Conservation (phyloP, 2,888 invertebrate genomes). For the Ochropleura plecta region DNA sequence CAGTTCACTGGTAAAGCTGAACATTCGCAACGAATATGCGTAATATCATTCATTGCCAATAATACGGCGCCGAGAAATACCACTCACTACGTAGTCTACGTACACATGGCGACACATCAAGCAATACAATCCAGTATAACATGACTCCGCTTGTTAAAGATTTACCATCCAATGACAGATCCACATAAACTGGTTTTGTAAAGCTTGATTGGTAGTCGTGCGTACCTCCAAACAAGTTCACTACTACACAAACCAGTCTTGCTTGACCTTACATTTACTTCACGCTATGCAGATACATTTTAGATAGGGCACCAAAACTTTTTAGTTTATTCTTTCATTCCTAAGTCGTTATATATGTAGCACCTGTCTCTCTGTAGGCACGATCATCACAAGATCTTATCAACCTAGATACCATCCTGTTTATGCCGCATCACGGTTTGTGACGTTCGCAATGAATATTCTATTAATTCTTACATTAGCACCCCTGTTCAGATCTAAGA, state of each 20-base stretch:
- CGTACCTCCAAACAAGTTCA: conserved; percentile 41
- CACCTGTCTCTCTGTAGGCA: conserved; percentile 66
- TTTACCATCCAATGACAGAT: no score
- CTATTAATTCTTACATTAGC: conserved; percentile 24
- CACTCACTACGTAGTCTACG: conserved; percentile 22
- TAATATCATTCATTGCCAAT: conserved; percentile 57
- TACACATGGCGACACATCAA: no score
- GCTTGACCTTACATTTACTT: conserved; percentile 56
- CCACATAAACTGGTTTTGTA: background rate
- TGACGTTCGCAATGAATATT: conserved; percentile 20
- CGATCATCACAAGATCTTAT: conserved; percentile 63
- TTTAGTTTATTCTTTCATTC: conserved; percentile 14
- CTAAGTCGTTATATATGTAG: conserved; percentile 58
- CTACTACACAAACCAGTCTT: conserved; percentile 55
- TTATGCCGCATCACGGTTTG: conserved; percentile 32
- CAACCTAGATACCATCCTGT: conserved; percentile 59
- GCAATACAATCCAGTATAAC: no score
- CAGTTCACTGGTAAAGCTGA: conserved; percentile 18
- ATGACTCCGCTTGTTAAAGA: no score
- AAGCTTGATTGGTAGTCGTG: no score
- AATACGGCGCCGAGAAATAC: conserved; percentile 50
- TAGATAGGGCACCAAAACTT: conserved; percentile 21
- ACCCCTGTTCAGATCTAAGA: conserved; percentile 36
- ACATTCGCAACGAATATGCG: conserved; percentile 38
- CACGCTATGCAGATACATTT: conserved; percentile 29